Evolutionary conservation across 1,140 invertebrate species (phyloP).

Genomic region (Drosophila rufa): DNA sequence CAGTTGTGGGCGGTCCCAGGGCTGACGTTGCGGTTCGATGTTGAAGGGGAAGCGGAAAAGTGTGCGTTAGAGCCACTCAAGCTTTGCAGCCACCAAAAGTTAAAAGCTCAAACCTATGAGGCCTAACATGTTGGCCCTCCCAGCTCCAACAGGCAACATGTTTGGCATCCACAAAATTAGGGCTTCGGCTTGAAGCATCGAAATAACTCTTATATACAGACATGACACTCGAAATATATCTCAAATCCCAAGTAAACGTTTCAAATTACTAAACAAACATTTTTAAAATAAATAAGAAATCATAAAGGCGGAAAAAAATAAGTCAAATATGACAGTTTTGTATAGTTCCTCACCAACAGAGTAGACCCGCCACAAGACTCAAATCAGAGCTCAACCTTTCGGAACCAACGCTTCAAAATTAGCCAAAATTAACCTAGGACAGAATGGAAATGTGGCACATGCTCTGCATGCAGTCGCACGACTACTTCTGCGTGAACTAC

Average conservation of each 20-base stretch:
- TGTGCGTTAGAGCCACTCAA: background rate
- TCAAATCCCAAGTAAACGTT: background rate
- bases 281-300: background rate
- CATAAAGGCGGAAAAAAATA: background rate
- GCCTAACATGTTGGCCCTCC: background rate
- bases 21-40: conserved; percentile 13
- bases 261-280: background rate
- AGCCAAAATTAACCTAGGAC: background rate
- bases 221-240: background rate
- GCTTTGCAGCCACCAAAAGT: background rate
- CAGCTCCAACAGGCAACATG: background rate
- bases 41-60: conserved; percentile 17
- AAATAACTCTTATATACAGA: conserved; percentile 23
- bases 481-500: conserved; percentile 67
- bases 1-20: conserved; percentile 54
- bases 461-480: conserved; percentile 42
- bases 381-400: conserved; percentile 14
- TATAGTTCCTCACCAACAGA: background rate
- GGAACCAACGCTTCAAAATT: conserved; percentile 26
- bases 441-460: conserved; percentile 60
- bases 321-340: background rate
- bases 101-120: conserved; percentile 18
- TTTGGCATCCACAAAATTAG: conserved; percentile 30
- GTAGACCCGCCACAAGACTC: conserved; percentile 23
- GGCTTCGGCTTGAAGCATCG: too few relatives aligned